These are phyloP conservation scores for Mallotus villosus DNA, from an alignment of 2,797 vertebrate species.

Conservation along the genomic window DNA sequence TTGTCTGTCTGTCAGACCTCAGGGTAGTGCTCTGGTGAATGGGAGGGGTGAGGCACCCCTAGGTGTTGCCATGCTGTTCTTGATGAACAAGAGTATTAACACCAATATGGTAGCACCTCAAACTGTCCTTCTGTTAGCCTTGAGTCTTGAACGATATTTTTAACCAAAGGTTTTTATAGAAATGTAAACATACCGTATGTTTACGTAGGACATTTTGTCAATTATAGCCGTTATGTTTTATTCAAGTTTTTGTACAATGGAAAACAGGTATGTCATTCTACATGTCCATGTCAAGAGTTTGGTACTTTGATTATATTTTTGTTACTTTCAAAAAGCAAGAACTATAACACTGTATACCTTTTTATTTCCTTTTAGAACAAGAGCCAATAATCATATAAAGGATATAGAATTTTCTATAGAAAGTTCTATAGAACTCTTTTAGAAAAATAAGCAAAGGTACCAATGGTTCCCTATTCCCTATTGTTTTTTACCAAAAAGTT, in stretches of 20 bases:
- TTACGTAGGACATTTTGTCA: too few relatives aligned
- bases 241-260: constrained; percentile 2
- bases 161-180: not conserved
- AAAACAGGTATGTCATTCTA: not conserved
- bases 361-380: constrained; percentile 9
- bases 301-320: constrained; percentile 23
- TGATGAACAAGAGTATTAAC: constrained; percentile 65
- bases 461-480: not conserved
- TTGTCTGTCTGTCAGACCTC: constrained; percentile 69
- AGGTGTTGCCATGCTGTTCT: constrained; percentile 69
- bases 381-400: too few relatives aligned
- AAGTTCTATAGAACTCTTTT: too few relatives aligned
- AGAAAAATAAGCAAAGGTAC: not conserved
- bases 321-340: constrained; percentile 6
- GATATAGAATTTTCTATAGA: too few relatives aligned
- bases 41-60: constrained; percentile 60
- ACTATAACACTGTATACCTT: constrained; percentile 1
- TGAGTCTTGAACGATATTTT: constrained; percentile 15
- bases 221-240: constrained; percentile 16
- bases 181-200: too few relatives aligned
- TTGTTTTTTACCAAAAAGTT: constrained; percentile 10
- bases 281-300: not conserved
- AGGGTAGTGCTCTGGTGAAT: constrained; percentile 62
- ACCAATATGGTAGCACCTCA: constrained; percentile 58
- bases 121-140: constrained; percentile 44